Conservation (phyloP, 2,888 invertebrate species). For the Cantharis rufa region DNA sequence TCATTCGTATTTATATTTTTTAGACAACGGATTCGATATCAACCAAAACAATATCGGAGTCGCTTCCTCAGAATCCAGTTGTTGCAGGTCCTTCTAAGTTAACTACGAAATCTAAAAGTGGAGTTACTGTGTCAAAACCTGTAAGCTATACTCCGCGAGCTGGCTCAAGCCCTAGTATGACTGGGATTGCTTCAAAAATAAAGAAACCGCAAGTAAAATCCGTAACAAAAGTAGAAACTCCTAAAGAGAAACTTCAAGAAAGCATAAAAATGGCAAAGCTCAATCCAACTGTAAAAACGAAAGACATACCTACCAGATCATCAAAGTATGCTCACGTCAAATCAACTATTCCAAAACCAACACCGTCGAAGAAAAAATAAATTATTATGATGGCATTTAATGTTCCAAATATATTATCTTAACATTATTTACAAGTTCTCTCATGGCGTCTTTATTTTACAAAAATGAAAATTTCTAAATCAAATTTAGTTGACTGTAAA, state of each 20-base stretch:
- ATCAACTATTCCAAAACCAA: not conserved
- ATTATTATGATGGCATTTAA: not conserved
- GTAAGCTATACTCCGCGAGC: not conserved
- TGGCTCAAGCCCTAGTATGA: not conserved
- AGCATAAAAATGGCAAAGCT: not conserved
- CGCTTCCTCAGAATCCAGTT: not conserved
- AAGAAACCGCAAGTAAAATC: not conserved
- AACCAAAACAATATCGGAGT: not conserved
- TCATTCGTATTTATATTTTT: too few species aligned
- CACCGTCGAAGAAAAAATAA: not conserved
- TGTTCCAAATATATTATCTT: too few species aligned
- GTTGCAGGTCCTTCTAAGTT: not conserved
- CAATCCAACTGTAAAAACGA: not conserved
- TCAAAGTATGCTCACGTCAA: not conserved
- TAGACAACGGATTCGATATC: not conserved
- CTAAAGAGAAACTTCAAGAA: not conserved
- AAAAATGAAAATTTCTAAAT: not conserved
- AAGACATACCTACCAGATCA: not conserved
- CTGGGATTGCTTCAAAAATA: not conserved
- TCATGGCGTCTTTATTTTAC: not conserved
- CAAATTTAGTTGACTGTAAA: not conserved
- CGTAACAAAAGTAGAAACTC: not conserved
- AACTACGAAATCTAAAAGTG: not conserved
- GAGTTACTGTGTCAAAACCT: not conserved
- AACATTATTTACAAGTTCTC: not conserved